phyloP scores from a whole-genome alignment of 2,113 vertebrate species.

The Cyanistes caeruleus region DNA sequence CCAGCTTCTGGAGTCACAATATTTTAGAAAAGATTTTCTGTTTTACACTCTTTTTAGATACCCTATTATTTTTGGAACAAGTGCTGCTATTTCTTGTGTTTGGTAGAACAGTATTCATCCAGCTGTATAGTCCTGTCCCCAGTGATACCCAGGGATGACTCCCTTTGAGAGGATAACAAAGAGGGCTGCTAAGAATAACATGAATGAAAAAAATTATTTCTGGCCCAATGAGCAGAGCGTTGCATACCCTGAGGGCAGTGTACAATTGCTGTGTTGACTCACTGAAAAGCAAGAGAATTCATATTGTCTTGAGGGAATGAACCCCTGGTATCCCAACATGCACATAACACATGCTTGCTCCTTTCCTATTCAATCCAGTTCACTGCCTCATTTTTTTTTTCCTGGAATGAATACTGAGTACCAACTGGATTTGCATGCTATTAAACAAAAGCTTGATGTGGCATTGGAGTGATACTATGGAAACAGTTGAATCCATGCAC shows the following conservation, averaged over 20 bases:
- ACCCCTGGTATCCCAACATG: neutral
- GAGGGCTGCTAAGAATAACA: neutral
- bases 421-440: neutral
- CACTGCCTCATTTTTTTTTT: neutral
- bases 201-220: conserved; percentile 30
- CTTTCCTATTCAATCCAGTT: neutral
- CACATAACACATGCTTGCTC: neutral
- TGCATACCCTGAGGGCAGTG: neutral
- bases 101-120: neutral
- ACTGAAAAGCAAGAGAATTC: conserved; percentile 13
- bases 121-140: neutral
- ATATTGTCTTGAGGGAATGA: neutral
- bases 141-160: neutral
- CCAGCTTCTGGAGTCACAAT: neutral
- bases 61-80: neutral
- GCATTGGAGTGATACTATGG: neutral
- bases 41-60: neutral
- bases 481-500: neutral
- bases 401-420: neutral
- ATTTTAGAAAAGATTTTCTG: neutral
- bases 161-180: neutral
- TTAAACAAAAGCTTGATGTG: neutral
- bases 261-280: neutral
- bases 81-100: neutral
- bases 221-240: neutral